Base-by-base conservation (phyloP, 2,797 vertebrate species). In the Pangasius krempfi region DNA sequence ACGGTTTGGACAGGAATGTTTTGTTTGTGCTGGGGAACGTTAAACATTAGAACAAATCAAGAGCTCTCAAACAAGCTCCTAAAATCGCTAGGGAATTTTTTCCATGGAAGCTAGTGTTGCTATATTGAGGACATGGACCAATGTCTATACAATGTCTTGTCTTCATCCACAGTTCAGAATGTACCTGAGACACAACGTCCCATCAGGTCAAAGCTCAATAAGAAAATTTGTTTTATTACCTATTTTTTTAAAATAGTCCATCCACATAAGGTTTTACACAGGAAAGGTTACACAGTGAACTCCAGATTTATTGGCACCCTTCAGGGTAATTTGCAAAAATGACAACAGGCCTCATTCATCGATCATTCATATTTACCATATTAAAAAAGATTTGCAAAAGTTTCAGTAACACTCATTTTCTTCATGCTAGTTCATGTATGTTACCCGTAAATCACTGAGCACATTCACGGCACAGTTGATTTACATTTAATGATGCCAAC, bases 21-120 rank as follows among this genome's bases (percentile, higher is more conserved):
- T 86, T 83, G 44, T 73, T 75, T 87, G 86, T 30, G 6, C n/a
- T 90, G 33, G 37, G 27, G 72, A 80, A 62, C 25, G 12, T 87
- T 33, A 72, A 27, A 79, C 50, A 8, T 9, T 62, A 30, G 75
- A 16, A 47, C 9, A 30, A 47, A 25, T 86, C 52, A 37, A 80
- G 37, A 25, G 4, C 56, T 78, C 40, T 25, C n/a, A 62, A 44
- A 37, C 79, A 25, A 81, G 10, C 79, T 81, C 1, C 18, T 27
- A 14, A 40, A 60, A 60, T 27, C 40, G 33, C 56, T 37, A 4
- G 9, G 33, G 33, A 14, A 60, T 60, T 27, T 60, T 58, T 81
- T 81, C 54, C 79, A 81, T 60, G 18, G 30, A 58, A 13, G 54
- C 20, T 58, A 81, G 2, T 58, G 54, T 18, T 79, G 54, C 9